Percentiles rank a stretch among this genome's conserved stretches.
These are phyloP conservation scores for Caenorhabditis auriculariae DNA, from an alignment of 2,888 invertebrate genomes.

Conservation along the genomic window DNA sequence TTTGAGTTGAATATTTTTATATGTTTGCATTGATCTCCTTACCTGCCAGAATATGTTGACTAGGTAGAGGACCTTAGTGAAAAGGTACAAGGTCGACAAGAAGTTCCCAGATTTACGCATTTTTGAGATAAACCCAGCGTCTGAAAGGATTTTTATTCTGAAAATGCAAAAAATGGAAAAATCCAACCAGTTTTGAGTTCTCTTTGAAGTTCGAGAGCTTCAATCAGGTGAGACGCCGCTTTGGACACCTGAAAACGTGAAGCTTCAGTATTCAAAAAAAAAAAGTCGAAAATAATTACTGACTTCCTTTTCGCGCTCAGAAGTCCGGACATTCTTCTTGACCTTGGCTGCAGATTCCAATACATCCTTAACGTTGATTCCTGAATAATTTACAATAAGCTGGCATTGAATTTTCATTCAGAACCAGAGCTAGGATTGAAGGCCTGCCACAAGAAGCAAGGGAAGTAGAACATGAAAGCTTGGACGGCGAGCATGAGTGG, in stretches of 20 bases:
- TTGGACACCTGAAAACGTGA: no score
- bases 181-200: slow-evolving; percentile 50
- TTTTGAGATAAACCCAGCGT: not conserved
- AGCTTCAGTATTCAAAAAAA: no score
- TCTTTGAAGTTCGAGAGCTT: slow-evolving; percentile 56
- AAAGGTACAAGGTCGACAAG: slow-evolving; percentile 32
- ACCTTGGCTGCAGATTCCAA: slow-evolving; percentile 48
- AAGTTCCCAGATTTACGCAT: slow-evolving; percentile 27
- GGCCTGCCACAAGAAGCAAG: slow-evolving; percentile 57
- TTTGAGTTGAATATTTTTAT: no score
- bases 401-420: not conserved
- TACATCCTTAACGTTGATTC: slow-evolving; percentile 56
- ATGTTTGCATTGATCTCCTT: no score
- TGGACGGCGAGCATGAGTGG: slow-evolving; percentile 55
- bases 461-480: slow-evolving; percentile 61
- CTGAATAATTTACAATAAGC: slow-evolving; percentile 13
- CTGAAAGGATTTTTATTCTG: slow-evolving; percentile 3
- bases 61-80: slow-evolving; percentile 41
- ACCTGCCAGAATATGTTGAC: slow-evolving; percentile 41
- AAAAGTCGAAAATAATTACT: no score
- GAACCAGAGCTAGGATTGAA: slow-evolving; percentile 53
- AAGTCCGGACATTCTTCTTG: slow-evolving; percentile 20
- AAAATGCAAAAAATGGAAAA: slow-evolving; percentile 1
- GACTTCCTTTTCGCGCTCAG: slow-evolving; percentile 6
- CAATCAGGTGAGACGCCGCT: slow-evolving; percentile 47